Evolutionary conservation across 2,797 vertebrate species (phyloP), one percentile per base, ranked within the genome.

Genomic region (Setipinna tenuifilis): DNA sequence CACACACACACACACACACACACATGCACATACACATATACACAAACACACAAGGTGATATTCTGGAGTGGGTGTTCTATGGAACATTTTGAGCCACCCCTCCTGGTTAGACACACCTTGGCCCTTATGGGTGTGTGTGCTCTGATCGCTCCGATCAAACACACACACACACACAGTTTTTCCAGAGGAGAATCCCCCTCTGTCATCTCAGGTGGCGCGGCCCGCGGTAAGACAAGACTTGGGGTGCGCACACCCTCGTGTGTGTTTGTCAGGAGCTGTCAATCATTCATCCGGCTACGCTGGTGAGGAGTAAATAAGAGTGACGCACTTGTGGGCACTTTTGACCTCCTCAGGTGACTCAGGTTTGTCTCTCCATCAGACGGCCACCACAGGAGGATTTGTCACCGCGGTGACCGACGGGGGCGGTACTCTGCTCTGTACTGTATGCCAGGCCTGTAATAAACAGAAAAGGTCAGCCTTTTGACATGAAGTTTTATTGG

Each of bases 381-480:
- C 3, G 31, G 16, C 31, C 12, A 78, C 71, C 35, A 17, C 71
- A 10, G 35, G 31, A 44, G 35, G 71, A 78, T 78, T 78, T 78
- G 71, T 78, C 71, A 78, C 71, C 44, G 35, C 44, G 44, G n/a
- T n/a, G n/a, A n/a, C n/a, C n/a, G 17, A 78, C 71, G 2, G 65
- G 12, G 35, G n/a, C 46, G 10, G 46, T 3, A 48, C 71, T 78
- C 17, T 21, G 16, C 31, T 78, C 71, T 78, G 10, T 78, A 78
- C 25, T 78, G 44, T 78, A 78, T 78, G 71, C 17, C 71, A 41
- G 1, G 31, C 41, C 35, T 14, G 44, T 19, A 21, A 44, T 44
- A 78, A 78, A 78, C 71, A 78, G 65, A 78, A 78, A 78, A 78
- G 71, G 71, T 78, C 71, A 78, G 71, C 25, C 35, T 31, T 78